phyloP scores from a whole-genome alignment of 2,888 invertebrate species.

The Latrodectus hesperus region DNA sequence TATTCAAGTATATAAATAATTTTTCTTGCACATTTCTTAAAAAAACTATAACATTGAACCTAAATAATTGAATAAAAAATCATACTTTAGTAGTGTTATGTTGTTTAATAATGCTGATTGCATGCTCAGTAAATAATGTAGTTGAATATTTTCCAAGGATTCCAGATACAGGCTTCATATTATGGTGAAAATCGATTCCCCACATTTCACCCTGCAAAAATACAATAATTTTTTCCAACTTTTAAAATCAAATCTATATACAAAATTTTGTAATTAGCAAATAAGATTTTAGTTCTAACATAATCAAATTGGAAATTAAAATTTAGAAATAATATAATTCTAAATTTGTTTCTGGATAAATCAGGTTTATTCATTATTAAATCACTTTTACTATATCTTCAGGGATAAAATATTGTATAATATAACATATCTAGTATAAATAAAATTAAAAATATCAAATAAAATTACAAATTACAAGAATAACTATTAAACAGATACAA shows the following conservation, averaged over 20 bases:
- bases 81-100: conserved; percentile 78
- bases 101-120: conserved; percentile 81
- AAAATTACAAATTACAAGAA: too few species aligned
- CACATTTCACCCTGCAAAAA: conserved; percentile 73
- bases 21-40: too few species aligned
- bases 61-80: background rate
- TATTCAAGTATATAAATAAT: background rate
- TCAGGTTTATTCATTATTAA: too few species aligned
- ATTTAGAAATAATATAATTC: too few species aligned
- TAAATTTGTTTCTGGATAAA: too few species aligned
- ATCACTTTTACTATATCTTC: too few species aligned
- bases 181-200: conserved; percentile 81
- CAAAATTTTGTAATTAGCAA: background rate
- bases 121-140: conserved; percentile 86
- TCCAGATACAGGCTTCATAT: conserved; percentile 83
- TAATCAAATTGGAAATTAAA: too few species aligned
- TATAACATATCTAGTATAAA: too few species aligned
- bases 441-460: too few species aligned
- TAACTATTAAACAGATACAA: too few species aligned
- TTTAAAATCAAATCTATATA: background rate
- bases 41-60: background rate
- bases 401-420: too few species aligned
- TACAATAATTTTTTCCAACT: background rate
- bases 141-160: conserved; percentile 89
- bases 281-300: background rate